Conservation (phyloP, 1,140 invertebrate genomes). For the Zaprionus lachaisei region DNA sequence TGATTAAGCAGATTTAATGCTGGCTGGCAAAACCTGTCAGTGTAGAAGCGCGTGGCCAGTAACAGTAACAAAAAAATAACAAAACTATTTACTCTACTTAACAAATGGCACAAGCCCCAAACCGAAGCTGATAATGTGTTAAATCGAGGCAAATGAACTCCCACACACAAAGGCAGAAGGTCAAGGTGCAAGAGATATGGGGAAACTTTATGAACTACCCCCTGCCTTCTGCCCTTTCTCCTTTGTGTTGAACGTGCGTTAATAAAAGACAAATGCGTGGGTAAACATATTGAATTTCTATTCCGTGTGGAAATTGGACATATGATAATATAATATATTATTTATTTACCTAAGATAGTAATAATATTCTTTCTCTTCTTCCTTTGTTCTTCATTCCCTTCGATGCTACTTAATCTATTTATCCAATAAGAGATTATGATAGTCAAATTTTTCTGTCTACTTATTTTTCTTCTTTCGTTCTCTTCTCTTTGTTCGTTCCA, state of each 20-base stretch:
- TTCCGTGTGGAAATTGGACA: background rate
- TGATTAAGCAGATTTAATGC: conserved; percentile 1
- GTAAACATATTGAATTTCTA: background rate
- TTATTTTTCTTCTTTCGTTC: no score
- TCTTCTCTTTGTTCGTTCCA: no score
- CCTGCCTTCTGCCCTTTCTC: background rate
- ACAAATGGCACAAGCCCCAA: background rate
- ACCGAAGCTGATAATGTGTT: background rate
- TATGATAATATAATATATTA: background rate
- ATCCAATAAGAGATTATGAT: background rate
- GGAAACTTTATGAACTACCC: background rate
- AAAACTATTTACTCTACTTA: conserved; percentile 15
- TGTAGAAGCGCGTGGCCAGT: conserved; percentile 36
- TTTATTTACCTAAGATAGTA: background rate
- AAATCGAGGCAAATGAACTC: conserved; percentile 10
- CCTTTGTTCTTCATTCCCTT: no score
- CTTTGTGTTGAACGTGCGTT: background rate
- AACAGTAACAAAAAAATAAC: conserved; percentile 15
- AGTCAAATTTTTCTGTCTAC: no score
- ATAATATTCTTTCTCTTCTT: no score
- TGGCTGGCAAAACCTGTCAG: conserved; percentile 36
- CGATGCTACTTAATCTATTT: background rate
- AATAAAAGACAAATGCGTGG: background rate
- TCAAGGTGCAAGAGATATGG: conserved; percentile 19
- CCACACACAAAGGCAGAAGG: conserved; percentile 12